Evolutionary conservation across 2,888 invertebrate genomes (phyloP).

Genomic region (Oxycera nigricornis): DNA sequence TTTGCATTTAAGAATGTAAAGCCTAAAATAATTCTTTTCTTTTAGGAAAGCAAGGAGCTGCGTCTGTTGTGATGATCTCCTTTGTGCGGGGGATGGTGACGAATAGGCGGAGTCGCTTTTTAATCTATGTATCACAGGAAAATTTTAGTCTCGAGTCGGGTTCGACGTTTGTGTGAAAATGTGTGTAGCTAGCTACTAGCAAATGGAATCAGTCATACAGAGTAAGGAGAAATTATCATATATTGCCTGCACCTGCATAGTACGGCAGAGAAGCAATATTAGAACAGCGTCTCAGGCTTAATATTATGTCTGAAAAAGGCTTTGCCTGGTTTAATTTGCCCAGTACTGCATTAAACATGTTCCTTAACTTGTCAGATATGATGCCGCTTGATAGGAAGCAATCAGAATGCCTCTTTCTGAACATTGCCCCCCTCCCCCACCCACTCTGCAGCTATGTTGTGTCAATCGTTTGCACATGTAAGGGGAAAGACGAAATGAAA

Average conservation of each 20-base stretch:
- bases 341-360: slow-evolving; percentile 13
- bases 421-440: slow-evolving; percentile 33
- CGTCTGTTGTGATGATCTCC: slow-evolving; percentile 40
- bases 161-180: slow-evolving; percentile 19
- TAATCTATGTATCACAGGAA: slow-evolving; percentile 36
- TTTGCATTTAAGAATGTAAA: slow-evolving; percentile 45
- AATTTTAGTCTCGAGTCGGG: slow-evolving; percentile 8
- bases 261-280: not conserved
- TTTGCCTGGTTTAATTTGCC: slow-evolving; percentile 35
- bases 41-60: slow-evolving; percentile 41
- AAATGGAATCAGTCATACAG: slow-evolving; percentile 7
- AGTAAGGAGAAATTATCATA: not conserved
- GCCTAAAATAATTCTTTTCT: slow-evolving; percentile 43
- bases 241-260: not conserved
- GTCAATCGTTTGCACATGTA: slow-evolving; percentile 39
- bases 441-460: slow-evolving; percentile 22
- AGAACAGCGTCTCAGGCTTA: slow-evolving; percentile 2
- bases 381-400: slow-evolving; percentile 7
- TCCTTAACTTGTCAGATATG: not conserved
- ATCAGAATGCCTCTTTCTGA: slow-evolving; percentile 9
- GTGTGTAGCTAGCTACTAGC: too few relatives aligned
- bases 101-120: slow-evolving; percentile 38
- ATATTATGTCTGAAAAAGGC: not conserved
- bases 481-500: slow-evolving; percentile 37
- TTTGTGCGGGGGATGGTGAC: slow-evolving; percentile 19